Evolutionary conservation across 2,113 vertebrate genomes (phyloP).

Genomic region (Sinocyclocheilus anophthalmus): DNA sequence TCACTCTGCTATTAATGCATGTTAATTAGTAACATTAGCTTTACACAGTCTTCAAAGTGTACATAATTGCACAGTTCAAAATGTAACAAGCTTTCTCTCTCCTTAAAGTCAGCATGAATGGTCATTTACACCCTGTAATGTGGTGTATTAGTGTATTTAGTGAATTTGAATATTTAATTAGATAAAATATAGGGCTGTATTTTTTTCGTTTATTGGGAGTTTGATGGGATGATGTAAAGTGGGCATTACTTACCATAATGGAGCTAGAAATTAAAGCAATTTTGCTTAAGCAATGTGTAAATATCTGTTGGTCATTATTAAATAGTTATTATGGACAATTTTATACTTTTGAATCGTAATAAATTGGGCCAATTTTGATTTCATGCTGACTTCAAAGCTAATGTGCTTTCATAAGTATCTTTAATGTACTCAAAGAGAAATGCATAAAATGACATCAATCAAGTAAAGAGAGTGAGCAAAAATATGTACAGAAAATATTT

Average conservation of each 20-base stretch:
- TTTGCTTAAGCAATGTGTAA: background rate
- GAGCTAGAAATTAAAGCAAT: background rate
- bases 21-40: background rate
- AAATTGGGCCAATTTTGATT: background rate
- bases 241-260: background rate
- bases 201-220: background rate
- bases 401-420: background rate
- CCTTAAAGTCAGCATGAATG: background rate
- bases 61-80: background rate
- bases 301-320: background rate
- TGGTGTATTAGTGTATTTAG: background rate
- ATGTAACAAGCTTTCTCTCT: background rate
- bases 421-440: background rate
- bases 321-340: background rate
- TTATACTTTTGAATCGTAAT: background rate
- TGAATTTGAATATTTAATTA: background rate
- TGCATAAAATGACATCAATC: background rate
- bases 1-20: background rate
- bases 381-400: constrained; percentile 6
- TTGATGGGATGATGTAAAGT: background rate
- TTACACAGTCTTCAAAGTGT: background rate
- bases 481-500: constrained; percentile 91
- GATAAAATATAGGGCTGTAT: background rate
- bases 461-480: background rate
- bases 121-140: background rate